phyloP scores from a whole-genome alignment of 2,113 vertebrate genomes.

The Cyprinodon brontotheroides region DNA sequence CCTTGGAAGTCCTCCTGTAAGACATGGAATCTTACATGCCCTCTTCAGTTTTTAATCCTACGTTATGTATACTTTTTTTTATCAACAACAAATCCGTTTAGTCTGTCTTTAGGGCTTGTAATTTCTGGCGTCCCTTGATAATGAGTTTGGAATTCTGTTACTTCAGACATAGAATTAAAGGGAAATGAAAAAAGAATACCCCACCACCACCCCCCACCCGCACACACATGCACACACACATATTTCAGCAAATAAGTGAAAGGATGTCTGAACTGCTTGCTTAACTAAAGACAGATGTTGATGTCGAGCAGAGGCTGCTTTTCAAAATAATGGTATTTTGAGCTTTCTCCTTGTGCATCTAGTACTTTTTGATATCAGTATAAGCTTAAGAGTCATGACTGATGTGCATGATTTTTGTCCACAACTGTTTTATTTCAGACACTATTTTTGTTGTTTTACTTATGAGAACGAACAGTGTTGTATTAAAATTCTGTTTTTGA shows the following conservation, averaged over 20 bases:
- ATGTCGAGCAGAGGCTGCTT: constrained; percentile 71
- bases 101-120: constrained; percentile 23
- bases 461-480: constrained; percentile 19
- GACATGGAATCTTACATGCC: background rate
- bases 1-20: background rate
- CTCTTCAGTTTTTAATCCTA: background rate
- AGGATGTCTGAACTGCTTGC: constrained; percentile 73
- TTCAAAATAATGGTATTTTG: constrained; percentile 71
- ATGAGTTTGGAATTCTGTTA: constrained; percentile 68
- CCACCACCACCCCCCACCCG: constrained; percentile 4
- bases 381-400: constrained; percentile 25
- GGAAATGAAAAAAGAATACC: constrained; percentile 72
- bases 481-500: constrained; percentile 33
- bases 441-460: constrained; percentile 29
- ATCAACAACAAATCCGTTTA: constrained; percentile 28
- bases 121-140: constrained; percentile 42
- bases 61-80: background rate
- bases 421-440: background rate
- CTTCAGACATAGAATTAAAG: constrained; percentile 73
- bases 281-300: constrained; percentile 79
- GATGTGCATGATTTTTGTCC: constrained; percentile 11
- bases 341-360: constrained; percentile 52
- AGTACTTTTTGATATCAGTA: constrained; percentile 38
- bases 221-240: constrained; percentile 35
- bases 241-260: constrained; percentile 74